Percentiles rank a stretch among this genome's conserved stretches.
These are phyloP conservation scores for Brachionus calyciflorus DNA, from an alignment of 1,140 invertebrate genomes.

Conservation along the genomic window DNA sequence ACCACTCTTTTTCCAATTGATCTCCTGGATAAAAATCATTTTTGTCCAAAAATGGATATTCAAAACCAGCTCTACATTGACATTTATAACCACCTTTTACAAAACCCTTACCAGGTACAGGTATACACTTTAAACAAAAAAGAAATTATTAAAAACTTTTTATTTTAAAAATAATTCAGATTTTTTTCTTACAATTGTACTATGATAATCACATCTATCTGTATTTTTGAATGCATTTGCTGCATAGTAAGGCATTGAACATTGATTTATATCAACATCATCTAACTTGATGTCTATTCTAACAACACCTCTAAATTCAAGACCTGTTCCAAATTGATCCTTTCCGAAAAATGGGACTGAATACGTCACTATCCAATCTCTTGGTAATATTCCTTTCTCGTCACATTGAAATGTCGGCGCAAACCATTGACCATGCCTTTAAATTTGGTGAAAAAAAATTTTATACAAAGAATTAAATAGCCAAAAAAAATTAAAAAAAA, in stretches of 20 bases:
- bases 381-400: conserved; percentile 67
- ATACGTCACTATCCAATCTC: conserved; percentile 93
- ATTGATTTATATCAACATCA: conserved; percentile 90
- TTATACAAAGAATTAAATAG: too few relatives aligned
- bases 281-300: conserved; percentile 84
- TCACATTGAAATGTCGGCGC: conserved; percentile 88
- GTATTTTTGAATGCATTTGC: conserved; percentile 90
- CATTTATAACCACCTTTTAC: conserved; percentile 95
- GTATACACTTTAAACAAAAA: conserved; percentile 46
- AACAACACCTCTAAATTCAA: conserved; percentile 74
- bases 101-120: conserved; percentile 65
- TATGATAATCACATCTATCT: conserved; percentile 84
- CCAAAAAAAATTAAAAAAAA: too few relatives aligned
- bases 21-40: conserved; percentile 45
- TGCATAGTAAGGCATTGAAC: conserved; percentile 77
- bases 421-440: conserved; percentile 84
- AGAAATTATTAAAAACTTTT: not conserved
- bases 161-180: conserved; percentile 54
- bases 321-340: conserved; percentile 73
- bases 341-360: conserved; percentile 93
- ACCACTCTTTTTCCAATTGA: conserved; percentile 46
- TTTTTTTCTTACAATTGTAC: conserved; percentile 79
- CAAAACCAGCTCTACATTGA: conserved; percentile 91
- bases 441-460: conserved; percentile 71
- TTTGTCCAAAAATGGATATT: conserved; percentile 75